Conservation (phyloP, 2,888 invertebrate genomes). For the Drosophila planitibia region DNA sequence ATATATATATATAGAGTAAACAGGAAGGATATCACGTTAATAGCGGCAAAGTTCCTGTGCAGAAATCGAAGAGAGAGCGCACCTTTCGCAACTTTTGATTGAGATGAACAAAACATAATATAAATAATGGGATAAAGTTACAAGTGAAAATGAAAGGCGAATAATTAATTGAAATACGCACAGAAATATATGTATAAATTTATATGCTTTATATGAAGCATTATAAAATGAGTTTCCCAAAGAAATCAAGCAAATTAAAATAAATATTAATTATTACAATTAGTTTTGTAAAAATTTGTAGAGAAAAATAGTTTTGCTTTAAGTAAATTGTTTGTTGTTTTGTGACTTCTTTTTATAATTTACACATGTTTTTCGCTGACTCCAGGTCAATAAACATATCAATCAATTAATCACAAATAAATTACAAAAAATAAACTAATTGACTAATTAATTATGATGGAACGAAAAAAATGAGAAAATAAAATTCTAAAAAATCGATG, state of each 20-base stretch:
- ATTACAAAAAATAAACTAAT: not conserved
- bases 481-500: not conserved
- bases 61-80: not conserved
- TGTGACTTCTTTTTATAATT: not conserved
- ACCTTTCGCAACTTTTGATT: not conserved
- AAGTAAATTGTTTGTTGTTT: not conserved
- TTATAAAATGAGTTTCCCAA: not conserved
- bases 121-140: not conserved
- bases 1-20: constrained; percentile 8
- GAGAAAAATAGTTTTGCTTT: not conserved
- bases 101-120: not conserved
- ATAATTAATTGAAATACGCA: not conserved
- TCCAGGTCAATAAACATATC: not conserved
- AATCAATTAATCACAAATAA: not conserved
- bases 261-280: not conserved
- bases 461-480: not conserved
- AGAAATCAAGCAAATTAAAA: not conserved
- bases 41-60: constrained; percentile 3
- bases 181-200: not conserved
- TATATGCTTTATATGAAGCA: not conserved
- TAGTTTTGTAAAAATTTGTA: not conserved
- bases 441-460: not conserved
- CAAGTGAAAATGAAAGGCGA: not conserved
- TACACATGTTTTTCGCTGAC: not conserved
- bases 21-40: constrained; percentile 25